Evolutionary conservation across 2,797 vertebrate species (phyloP), one percentile per base, ranked within the genome.

Genomic region (Malurus leucopterus): DNA sequence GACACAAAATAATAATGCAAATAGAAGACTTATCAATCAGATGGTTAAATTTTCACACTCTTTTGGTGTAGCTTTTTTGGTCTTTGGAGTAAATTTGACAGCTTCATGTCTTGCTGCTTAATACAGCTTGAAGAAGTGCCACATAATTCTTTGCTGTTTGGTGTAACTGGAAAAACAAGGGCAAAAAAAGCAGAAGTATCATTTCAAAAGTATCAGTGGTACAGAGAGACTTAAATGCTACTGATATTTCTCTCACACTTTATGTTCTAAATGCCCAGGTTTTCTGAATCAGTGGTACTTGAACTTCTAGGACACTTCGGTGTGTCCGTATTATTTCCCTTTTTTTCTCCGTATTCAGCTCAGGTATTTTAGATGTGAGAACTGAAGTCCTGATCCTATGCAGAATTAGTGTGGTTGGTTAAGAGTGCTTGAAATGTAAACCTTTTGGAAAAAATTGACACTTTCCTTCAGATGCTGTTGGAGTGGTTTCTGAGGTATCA

Each of bases 401-500:
- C 16, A 71, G 18, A 29, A 4, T 81, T 62, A 58, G 3, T 40
- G 16, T 0, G 1, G 18, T 34, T 0, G 1, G 18, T 34, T 59
- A 55, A 44, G 24, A 26, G n/a, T 41, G 15, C 26, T 74, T 64
- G 65, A 93, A 61, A 63, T 26, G 15, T 11, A 36, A 44, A 6
- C 15, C 34, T 46, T 41, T 71, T 51, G 1, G 0, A 11, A 32
- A 78, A 73, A 88, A 36, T 4, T 4, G 22, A 9, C 17, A 6
- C 0, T 2, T 30, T 63, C 30, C 15, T 76, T 82, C 30, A 53
- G 34, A 26, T 59, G 18, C 16, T 15, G 1, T 16, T 79, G 20
- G 17, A 59, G 20, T 74, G 5, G 13, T 26, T 89, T 82, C 41
- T 64, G 65, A 80, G 27, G 11, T 54, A 12, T 40, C 8, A 63